A percentile compares a stretch with the other conserved stretches of the same genome.
phyloP scores from a whole-genome alignment of 2,888 invertebrate species.

The Chironomus tentans region DNA sequence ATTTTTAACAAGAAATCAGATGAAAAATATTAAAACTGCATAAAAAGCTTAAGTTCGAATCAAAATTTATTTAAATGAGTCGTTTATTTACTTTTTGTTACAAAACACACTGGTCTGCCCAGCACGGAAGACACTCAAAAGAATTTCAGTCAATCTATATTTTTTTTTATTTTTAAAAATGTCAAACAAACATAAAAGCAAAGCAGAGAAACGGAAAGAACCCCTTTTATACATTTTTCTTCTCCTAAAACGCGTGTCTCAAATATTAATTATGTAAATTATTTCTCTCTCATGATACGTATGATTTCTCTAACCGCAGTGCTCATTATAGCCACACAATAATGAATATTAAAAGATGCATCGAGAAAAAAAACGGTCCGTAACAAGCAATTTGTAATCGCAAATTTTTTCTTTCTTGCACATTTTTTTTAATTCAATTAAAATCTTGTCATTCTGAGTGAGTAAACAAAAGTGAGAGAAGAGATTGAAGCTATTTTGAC shows the following conservation, averaged over 20 bases:
- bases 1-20: neutral
- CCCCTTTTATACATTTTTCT: neutral
- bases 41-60: neutral
- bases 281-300: neutral
- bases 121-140: neutral
- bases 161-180: neutral
- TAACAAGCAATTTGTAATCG: neutral
- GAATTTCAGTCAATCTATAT: neutral
- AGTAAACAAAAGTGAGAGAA: neutral
- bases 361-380: neutral
- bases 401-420: neutral
- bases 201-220: neutral
- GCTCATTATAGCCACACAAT: no score
- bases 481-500: no score
- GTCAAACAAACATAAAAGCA: neutral
- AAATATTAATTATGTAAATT: slow-evolving; percentile 16
- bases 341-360: no score
- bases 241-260: slow-evolving; percentile 1
- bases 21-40: neutral
- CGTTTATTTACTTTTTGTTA: no score
- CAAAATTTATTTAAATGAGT: no score
- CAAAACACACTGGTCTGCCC: no score
- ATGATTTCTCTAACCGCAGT: no score
- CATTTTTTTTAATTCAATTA: neutral
- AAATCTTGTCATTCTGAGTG: neutral